A percentile compares a stretch with the other conserved stretches of the same genome.
phyloP scores from a whole-genome alignment of 2,797 vertebrate genomes.

The Rhinoraja longicauda region DNA sequence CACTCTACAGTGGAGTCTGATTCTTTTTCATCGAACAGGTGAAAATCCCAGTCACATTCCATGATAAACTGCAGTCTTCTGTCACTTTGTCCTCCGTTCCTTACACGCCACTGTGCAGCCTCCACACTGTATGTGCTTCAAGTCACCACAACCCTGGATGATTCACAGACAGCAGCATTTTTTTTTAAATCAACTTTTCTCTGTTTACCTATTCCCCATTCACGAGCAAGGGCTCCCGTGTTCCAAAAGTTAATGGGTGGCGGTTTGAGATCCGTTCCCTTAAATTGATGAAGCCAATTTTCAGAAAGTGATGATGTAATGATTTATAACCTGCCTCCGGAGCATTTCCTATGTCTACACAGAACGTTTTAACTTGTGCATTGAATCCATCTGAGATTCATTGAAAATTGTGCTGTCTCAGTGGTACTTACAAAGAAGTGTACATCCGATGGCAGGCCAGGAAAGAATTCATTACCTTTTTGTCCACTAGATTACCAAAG shows the following conservation, averaged over 20 bases:
- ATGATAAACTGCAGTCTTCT: background rate
- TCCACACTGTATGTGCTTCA: background rate
- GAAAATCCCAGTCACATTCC: background rate
- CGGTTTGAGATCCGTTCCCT: background rate
- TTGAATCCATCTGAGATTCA: conserved; percentile 21
- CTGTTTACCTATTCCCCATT: background rate
- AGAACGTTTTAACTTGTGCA: background rate
- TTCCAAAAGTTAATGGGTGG: background rate
- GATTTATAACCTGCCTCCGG: conserved; percentile 3
- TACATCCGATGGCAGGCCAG: background rate
- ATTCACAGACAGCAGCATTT: no score
- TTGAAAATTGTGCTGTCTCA: conserved; percentile 23
- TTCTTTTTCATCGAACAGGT: background rate
- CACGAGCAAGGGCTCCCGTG: background rate
- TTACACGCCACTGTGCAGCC: background rate
- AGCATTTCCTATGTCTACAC: conserved; percentile 9
- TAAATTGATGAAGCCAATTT: conserved; percentile 22
- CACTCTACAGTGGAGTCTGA: background rate
- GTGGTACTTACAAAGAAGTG: conserved; percentile 28
- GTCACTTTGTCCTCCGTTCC: background rate
- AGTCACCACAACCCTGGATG: background rate
- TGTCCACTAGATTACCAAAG: background rate
- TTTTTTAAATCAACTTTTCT: background rate
- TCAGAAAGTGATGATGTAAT: conserved; percentile 21
- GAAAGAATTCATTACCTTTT: conserved; percentile 29